Conservation (phyloP, 2,113 vertebrate species). For the Entomyzon cyanotis region DNA sequence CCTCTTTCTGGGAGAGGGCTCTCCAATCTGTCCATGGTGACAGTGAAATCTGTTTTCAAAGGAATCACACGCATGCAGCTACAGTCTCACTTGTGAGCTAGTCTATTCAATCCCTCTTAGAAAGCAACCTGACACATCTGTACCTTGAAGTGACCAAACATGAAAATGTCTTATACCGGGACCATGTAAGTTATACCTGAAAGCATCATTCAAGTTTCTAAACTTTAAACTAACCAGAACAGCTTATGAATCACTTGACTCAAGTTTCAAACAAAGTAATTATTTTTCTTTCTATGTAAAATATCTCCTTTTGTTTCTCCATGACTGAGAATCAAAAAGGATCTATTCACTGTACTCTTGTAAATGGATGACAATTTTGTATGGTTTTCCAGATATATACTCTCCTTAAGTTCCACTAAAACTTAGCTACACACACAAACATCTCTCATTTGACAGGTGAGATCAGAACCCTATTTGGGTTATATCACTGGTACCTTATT, state of each 20-base stretch:
- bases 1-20: neutral
- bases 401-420: neutral
- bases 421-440: neutral
- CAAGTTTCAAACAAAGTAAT: neutral
- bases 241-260: neutral
- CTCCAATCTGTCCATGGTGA: neutral
- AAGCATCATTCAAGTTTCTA: neutral
- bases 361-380: neutral
- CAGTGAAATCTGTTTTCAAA: neutral
- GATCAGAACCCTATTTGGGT: neutral
- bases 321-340: neutral
- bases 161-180: fast-evolving
- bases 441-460: neutral
- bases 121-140: neutral
- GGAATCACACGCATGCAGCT: neutral
- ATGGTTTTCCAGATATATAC: neutral
- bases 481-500: neutral
- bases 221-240: neutral
- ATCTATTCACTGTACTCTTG: neutral
- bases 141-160: neutral
- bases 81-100: neutral
- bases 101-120: neutral
- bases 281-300: neutral
- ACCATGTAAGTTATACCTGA: neutral
- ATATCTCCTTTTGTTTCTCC: neutral